Evolutionary conservation across 2,888 invertebrate species (phyloP), one percentile per base, ranked within the genome.

Genomic region (Cheilosia impressa): DNA sequence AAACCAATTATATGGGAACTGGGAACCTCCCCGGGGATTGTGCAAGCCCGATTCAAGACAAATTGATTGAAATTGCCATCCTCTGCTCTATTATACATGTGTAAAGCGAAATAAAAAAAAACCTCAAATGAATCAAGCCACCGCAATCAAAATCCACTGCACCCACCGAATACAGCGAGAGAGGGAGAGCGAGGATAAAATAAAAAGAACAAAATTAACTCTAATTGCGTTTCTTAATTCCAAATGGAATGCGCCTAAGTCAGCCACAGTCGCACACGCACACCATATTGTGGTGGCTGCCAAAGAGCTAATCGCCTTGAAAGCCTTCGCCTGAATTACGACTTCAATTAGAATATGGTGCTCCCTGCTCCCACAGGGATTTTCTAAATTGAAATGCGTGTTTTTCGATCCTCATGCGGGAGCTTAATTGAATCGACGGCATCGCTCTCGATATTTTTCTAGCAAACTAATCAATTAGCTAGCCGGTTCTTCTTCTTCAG

Each of bases 61-160:
- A 84, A 80, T 79, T 84, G 66, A 75, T 75, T 79, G 58, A 75
- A 84, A 84, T 84, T 75, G 71, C 45, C 63, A 63, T 69, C 17
- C 50, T 50, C 57, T 66, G n/a, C 15, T 43, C 27, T 41, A 2
- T 52, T 47, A 13, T 43, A 24, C 0, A 24, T 24, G n/a, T 15
- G 19, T 22, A 47, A 66, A 45, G 31, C 34, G 38, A 71, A 57
- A 38, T 17, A 19, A 71, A 81, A 34, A 79, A 45, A 34, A 47
- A 57, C 45, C 50, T 45, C 31, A 41, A 52, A 34, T 63, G 50
- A 69, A 75, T 45, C 52, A 71, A 47, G 10, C 17, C 58, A 53
- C 9, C 57, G 47, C 47, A 69, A 57, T 57, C 45, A 45, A 31
- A 57, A 17, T 31, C 31, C 19, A 45, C 57, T 45, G 69, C 47